Evolutionary conservation across 37 sponge, comb jelly and placozoan genomes (phyloP).

Genomic region (Haliclona indistincta): DNA sequence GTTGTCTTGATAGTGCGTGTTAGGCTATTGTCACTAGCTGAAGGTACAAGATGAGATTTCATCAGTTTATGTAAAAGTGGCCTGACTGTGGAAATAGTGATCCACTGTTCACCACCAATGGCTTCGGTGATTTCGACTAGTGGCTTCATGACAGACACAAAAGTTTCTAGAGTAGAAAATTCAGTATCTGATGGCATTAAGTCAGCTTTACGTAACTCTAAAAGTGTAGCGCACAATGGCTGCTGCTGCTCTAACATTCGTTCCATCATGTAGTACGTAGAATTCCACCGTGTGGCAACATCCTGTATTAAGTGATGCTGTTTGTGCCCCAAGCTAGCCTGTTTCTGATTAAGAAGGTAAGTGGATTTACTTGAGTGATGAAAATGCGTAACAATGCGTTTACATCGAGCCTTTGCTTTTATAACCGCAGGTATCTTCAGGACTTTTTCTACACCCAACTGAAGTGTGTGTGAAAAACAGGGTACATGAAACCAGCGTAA

Average conservation of each 20-base stretch:
- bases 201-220: slow-evolving; percentile 4
- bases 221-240: slow-evolving; percentile 17
- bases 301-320: neutral
- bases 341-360: slow-evolving; percentile 10
- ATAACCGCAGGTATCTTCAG: slow-evolving; percentile 5
- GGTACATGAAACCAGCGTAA: slow-evolving; percentile 7
- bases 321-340: neutral
- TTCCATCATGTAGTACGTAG: slow-evolving; percentile 8
- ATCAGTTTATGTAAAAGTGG: slow-evolving; percentile 21
- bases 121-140: slow-evolving; percentile 41
- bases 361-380: slow-evolving; percentile 13
- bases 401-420: slow-evolving; percentile 5
- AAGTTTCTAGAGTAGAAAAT: slow-evolving; percentile 3
- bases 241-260: slow-evolving; percentile 24
- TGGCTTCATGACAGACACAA: slow-evolving; percentile 21
- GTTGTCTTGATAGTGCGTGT: neutral
- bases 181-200: slow-evolving; percentile 24
- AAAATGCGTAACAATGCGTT: slow-evolving; percentile 7
- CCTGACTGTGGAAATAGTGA: neutral
- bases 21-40: neutral
- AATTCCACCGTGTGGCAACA: slow-evolving; percentile 17
- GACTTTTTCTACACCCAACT: slow-evolving; percentile 10
- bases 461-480: slow-evolving; percentile 27
- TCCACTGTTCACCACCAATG: slow-evolving; percentile 20
- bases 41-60: neutral